Evolutionary conservation across 2,113 vertebrate species (phyloP).

Genomic region (Phasianus colchicus): DNA sequence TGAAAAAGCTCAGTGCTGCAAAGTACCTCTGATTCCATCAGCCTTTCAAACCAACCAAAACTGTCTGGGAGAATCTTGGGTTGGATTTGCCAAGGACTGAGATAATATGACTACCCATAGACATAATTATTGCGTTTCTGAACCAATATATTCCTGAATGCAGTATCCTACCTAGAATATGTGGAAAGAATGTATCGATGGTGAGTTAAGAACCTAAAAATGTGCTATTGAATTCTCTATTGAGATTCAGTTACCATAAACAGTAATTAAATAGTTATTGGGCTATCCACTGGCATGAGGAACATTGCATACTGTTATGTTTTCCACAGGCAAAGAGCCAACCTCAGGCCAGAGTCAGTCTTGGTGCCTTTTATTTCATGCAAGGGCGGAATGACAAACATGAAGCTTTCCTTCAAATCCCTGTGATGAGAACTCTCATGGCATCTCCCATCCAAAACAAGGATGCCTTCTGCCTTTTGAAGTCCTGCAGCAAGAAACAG

Average conservation of each 20-base stretch:
- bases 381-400: background rate
- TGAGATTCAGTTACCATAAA: slow-evolving; percentile 31
- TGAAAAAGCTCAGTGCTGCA: background rate
- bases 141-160: background rate
- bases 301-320: background rate
- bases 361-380: background rate
- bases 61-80: background rate
- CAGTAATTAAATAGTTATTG: slow-evolving; percentile 33
- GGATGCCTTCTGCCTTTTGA: background rate
- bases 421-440: fast-evolving
- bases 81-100: background rate
- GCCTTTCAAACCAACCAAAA: background rate
- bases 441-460: fast-evolving
- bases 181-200: background rate
- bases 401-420: background rate
- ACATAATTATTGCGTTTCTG: background rate
- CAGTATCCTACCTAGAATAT: background rate
- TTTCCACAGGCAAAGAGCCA: slow-evolving; percentile 36
- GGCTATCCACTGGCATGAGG: slow-evolving; percentile 24
- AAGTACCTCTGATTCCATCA: background rate
- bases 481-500: background rate
- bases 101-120: background rate
- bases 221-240: slow-evolving; percentile 19
- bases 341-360: background rate
- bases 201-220: slow-evolving; percentile 44